Percentiles rank a stretch among this genome's conserved stretches.
phyloP scores from a whole-genome alignment of 2,888 invertebrate genomes.

The Scaptomyza caliginosa region DNA sequence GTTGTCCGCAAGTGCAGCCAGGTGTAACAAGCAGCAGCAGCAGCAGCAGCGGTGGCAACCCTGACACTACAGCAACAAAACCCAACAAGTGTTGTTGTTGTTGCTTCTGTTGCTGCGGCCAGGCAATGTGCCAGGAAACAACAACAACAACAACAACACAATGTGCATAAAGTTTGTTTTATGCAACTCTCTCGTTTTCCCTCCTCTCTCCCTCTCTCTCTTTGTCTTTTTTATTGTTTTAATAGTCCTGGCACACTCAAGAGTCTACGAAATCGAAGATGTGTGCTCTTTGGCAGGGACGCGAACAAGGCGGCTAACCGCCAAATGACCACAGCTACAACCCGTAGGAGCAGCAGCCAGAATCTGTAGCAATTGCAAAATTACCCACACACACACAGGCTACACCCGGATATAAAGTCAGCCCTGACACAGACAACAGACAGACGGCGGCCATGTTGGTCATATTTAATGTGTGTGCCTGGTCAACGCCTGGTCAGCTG shows the following conservation, averaged over 20 bases:
- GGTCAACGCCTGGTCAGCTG: conserved; percentile 60
- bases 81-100: conserved; percentile 33
- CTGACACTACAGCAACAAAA: conserved; percentile 21
- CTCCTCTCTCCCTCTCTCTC: background rate
- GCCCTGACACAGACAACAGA: conserved; percentile 42
- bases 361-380: conserved; percentile 49
- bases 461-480: conserved; percentile 74
- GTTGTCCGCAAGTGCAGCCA: conserved; percentile 61
- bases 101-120: conserved; percentile 52
- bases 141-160: conserved; percentile 4
- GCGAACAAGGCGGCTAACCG: conserved; percentile 71
- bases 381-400: conserved; percentile 40
- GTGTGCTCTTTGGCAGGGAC: conserved; percentile 44
- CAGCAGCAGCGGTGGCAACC: conserved; percentile 14
- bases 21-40: conserved; percentile 36
- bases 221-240: conserved; percentile 60
- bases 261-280: conserved; percentile 68
- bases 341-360: conserved; percentile 20
- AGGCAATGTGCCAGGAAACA: conserved; percentile 40
- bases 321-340: conserved; percentile 70
- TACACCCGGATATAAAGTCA: conserved; percentile 61
- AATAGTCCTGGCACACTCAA: conserved; percentile 53
- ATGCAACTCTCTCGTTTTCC: conserved; percentile 34
- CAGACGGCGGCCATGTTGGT: conserved; percentile 66
- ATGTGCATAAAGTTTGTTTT: conserved; percentile 63